Evolutionary conservation across 2,888 invertebrate species (phyloP).

Genomic region (Encarsia formosa): DNA sequence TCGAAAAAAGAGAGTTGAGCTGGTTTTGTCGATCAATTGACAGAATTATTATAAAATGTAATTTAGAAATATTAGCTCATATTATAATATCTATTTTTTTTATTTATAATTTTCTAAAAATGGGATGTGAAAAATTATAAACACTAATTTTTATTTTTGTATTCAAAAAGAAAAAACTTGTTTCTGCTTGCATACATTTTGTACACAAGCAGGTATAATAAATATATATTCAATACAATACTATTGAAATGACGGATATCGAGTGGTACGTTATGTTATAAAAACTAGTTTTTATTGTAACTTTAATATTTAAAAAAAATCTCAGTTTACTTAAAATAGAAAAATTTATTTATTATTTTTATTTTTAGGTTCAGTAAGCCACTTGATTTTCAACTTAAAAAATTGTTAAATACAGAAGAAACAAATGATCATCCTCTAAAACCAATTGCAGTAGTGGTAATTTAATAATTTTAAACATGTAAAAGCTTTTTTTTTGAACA

Average conservation of each 20-base stretch:
- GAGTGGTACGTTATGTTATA: conserved; percentile 39
- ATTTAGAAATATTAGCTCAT: too few species aligned
- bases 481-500: not conserved
- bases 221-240: too few species aligned
- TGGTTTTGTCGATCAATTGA: too few species aligned
- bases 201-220: too few species aligned
- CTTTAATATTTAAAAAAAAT: not conserved
- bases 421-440: conserved; percentile 61
- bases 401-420: conserved; percentile 40
- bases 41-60: too few species aligned
- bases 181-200: too few species aligned
- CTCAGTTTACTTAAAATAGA: not conserved
- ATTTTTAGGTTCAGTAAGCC: conserved; percentile 40
- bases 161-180: too few species aligned
- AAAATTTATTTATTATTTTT: not conserved
- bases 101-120: too few species aligned
- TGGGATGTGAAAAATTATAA: too few species aligned
- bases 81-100: too few species aligned
- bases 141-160: too few species aligned
- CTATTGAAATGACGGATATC: conserved; percentile 39
- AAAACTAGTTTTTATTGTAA: not conserved
- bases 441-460: conserved; percentile 53
- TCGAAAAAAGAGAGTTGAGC: too few species aligned
- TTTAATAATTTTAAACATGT: conserved; percentile 13
- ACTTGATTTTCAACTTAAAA: conserved; percentile 34